phyloP scores from a whole-genome alignment of 2,888 invertebrate genomes.

The Drepana falcataria region DNA sequence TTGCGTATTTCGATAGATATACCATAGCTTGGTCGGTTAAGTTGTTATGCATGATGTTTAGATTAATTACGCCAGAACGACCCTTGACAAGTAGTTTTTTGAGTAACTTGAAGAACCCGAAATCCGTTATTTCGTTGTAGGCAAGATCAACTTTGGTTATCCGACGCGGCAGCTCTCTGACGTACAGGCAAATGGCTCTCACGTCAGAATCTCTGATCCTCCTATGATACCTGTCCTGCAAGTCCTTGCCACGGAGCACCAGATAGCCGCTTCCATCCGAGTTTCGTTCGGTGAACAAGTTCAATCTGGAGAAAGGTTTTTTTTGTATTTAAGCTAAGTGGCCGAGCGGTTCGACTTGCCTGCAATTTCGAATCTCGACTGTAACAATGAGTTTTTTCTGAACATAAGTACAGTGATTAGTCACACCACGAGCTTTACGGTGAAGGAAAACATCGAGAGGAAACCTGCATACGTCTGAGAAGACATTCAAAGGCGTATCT shows the following conservation, averaged over 20 bases:
- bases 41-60: constrained; percentile 79
- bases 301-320: constrained; percentile 25
- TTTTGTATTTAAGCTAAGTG: background rate
- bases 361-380: no score
- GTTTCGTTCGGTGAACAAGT: constrained; percentile 71
- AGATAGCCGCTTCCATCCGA: constrained; percentile 74
- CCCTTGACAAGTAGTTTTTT: constrained; percentile 61
- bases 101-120: constrained; percentile 61
- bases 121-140: constrained; percentile 77
- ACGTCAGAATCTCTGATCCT: constrained; percentile 72
- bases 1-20: constrained; percentile 49
- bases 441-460: no score
- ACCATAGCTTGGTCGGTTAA: constrained; percentile 62
- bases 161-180: constrained; percentile 53
- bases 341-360: background rate
- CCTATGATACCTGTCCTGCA: constrained; percentile 58
- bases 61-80: constrained; percentile 64
- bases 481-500: no score
- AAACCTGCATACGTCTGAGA: no score
- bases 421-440: no score
- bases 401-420: no score
- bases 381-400: no score
- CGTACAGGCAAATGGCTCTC: constrained; percentile 64
- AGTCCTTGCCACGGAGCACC: constrained; percentile 71
- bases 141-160: constrained; percentile 73